Base-by-base conservation (phyloP, 2,113 vertebrate species). In the Lanius ludovicianus region DNA sequence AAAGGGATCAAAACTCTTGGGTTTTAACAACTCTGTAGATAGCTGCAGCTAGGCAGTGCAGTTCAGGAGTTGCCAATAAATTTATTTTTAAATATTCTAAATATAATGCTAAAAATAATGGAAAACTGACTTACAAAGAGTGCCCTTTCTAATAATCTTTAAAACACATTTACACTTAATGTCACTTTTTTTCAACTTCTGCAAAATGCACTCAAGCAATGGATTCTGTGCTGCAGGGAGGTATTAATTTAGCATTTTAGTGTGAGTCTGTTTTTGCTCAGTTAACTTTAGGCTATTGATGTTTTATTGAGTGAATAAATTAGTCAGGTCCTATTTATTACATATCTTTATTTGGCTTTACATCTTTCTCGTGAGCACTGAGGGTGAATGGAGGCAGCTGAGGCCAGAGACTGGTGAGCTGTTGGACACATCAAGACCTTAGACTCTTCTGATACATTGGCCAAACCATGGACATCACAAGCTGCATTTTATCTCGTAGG, bases 281-380 rank as follows among this genome's bases (percentile, higher is more conserved):
- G 95, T 96, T 97, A 95, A 97, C 94, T 96, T 95, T 44, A 79
- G 68, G 46, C 89, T 82, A 90, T 89, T 95, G 69, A 82, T 95
- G 69, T 42, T 97, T 97, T 96, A 97, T 77, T 92, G 92, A 3
- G 3, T 67, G 92, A 95, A 97, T 95, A 96, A 97, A 97, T 97
- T 96, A 96, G 78, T 93, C 80, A 81, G 64, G 21, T 95, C 44
- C 79, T 97, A 95, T 96, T 97, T 95, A 95, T 92, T 90, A 88
- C 74, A 55, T 44, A 59, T 86, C 75, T 96, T 90, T 92, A 88
- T 91, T 93, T 87, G 55, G 41, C 73, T 94, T 90, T 87, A 62
- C 35, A 84, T 93, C 79, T 75, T 95, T 81, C 59, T 55, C 33
- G 57, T 64, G 65, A 41, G 76, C 39, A 20, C 52, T 2, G 21